Conservation (phyloP, 2,888 invertebrate genomes). For the Drosophila atripex region DNA sequence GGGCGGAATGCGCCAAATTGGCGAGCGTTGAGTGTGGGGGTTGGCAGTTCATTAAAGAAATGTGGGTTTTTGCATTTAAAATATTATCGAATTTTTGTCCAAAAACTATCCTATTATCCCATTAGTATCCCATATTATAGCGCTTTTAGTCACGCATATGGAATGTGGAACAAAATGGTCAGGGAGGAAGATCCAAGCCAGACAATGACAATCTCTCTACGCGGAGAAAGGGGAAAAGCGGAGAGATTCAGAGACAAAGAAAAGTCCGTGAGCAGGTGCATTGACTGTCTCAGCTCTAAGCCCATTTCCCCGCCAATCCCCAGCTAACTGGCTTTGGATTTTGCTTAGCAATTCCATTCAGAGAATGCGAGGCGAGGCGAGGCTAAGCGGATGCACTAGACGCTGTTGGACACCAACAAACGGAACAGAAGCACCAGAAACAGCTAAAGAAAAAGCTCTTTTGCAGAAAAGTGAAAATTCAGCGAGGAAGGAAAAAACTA, state of each 20-base stretch:
- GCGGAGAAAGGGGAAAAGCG: not conserved
- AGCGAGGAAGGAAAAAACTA: constrained; percentile 31
- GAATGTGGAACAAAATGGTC: constrained; percentile 52
- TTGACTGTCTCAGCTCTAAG: constrained; percentile 48
- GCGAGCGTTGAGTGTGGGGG: not conserved
- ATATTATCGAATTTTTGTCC: no score
- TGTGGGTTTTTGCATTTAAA: not conserved
- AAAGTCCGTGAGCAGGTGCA: constrained; percentile 60
- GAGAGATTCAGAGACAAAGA: constrained; percentile 32
- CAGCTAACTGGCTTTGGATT: constrained; percentile 56
- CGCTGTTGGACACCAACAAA: constrained; percentile 48
- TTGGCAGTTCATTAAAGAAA: not conserved
- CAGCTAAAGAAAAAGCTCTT: constrained; percentile 30
- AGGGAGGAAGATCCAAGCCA: constrained; percentile 5
- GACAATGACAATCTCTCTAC: constrained; percentile 29
- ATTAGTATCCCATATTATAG: no score
- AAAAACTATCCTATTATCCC: no score
- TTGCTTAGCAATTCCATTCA: constrained; percentile 56
- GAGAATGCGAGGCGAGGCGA: constrained; percentile 49
- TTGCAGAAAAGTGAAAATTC: constrained; percentile 66
- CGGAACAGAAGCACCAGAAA: constrained; percentile 37
- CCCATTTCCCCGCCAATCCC: constrained; percentile 17
- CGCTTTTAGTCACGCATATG: constrained; percentile 51
- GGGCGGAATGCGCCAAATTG: constrained; percentile 11
- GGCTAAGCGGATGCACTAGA: constrained; percentile 67